Evolutionary conservation across 2,888 invertebrate genomes (phyloP), one percentile per base, ranked within the genome.

Genomic region (Mechanitis messenoides): DNA sequence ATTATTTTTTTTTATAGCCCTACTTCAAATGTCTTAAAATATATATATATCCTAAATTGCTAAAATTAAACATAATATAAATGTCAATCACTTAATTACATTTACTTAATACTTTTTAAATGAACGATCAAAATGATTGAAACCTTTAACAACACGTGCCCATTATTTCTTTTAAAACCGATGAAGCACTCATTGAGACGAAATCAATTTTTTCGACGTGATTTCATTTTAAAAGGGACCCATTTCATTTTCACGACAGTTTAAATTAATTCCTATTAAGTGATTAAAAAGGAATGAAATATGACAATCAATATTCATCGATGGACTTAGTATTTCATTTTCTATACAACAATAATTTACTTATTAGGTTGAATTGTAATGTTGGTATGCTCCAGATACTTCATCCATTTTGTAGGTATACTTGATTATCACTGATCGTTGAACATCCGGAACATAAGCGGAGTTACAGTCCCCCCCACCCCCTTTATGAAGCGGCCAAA

Each of bases 141-240:
- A 50, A 6, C 31, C 50, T 31, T 31, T 31, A 50, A 28, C 31
- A 50, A 50, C 31, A 50, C 50, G 50, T 50, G 50, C 31, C 50
- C 28, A 31, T 11, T 50, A 9, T 50, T 50, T 50, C 50, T 31
- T 66, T 64, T 58, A 60, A 60, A 66, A 63, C 66, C 56, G 60
- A 66, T 66, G 58, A 64, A 72, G 72, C 75, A 71, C 77, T 78
- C 77, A 79, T 79, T 78, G 79, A 78, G 78, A 61, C 54, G 59
- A 55, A 35, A 42, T 57, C 56, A 55, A 58, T 60, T 63, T 63
- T 81, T 82, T 80, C 80, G 80, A 81, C 81, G 75, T 74, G 74
- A 76, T 76, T 77, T 76, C 72, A 68, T 72, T 73, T 70, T 72
- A 72, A 71, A 72, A 73, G 72, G 70, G 70, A 71, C 71, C 71